These are phyloP conservation scores for Enoplosus armatus DNA, from an alignment of 2,797 vertebrate species.

Conservation along the genomic window DNA sequence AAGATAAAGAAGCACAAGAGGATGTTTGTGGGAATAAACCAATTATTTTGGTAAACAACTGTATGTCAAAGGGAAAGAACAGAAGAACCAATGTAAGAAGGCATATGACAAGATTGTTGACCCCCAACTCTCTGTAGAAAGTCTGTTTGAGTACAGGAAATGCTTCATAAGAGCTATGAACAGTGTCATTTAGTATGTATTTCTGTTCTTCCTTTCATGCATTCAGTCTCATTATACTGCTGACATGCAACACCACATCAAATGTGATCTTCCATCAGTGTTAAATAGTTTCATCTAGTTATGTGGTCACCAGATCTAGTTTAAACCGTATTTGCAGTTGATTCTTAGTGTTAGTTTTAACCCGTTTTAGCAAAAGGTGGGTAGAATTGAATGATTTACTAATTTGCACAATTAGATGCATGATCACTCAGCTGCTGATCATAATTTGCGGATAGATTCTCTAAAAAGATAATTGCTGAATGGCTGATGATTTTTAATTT, in stretches of 20 bases:
- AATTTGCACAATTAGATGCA: conserved; percentile 10
- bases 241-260: conserved; percentile 44
- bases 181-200: conserved; percentile 32
- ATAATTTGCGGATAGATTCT: conserved; percentile 17
- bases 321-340: neutral
- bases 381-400: conserved; percentile 3
- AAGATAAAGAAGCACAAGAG: conserved; percentile 9
- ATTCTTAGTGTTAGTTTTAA: conserved; percentile 18
- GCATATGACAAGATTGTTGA: neutral
- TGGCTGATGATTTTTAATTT: conserved; percentile 44
- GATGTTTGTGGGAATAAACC: neutral
- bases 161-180: conserved; percentile 17
- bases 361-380: neutral
- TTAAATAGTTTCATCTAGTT: conserved; percentile 4
- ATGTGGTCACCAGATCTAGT: neutral
- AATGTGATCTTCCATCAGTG: conserved; percentile 15
- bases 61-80: neutral
- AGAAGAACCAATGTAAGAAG: conserved; percentile 10
- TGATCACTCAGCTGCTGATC: conserved; percentile 16
- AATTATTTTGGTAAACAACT: neutral
- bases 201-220: conserved; percentile 33
- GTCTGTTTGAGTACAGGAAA: neutral
- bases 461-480: conserved; percentile 13
- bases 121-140: neutral
- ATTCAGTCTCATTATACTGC: conserved; percentile 38